Conservation (phyloP, 1,140 invertebrate species). For the Calephelis nemesis region DNA sequence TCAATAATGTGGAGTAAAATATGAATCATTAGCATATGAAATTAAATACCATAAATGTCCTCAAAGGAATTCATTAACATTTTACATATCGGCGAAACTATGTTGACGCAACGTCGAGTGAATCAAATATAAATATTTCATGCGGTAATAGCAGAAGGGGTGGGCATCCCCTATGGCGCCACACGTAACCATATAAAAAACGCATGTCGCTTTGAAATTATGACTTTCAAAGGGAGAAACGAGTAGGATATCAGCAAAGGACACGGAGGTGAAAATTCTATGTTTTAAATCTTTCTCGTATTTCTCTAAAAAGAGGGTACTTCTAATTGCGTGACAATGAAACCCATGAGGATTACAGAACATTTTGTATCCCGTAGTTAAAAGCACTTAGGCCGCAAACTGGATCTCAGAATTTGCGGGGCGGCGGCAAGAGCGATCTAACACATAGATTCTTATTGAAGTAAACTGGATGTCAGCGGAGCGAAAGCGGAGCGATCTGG, state of each 20-base stretch:
- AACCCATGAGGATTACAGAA: no score
- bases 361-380: no score
- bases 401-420: no score
- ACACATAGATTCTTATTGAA: no score
- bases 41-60: conserved; percentile 2
- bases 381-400: no score
- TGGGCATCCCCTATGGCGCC: conserved; percentile 55
- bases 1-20: neutral
- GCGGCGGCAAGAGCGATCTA: no score
- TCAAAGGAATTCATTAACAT: conserved; percentile 4
- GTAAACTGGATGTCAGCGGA: no score
- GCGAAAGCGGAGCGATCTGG: no score
- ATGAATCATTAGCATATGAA: conserved; percentile 10
- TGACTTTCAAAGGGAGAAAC: conserved; percentile 57
- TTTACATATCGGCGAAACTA: conserved; percentile 9
- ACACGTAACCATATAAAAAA: conserved; percentile 65
- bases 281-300: neutral
- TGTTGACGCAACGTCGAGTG: conserved; percentile 29
- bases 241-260: conserved; percentile 46
- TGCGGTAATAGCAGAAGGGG: conserved; percentile 49
- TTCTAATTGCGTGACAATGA: no score
- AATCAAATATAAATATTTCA: conserved; percentile 61
- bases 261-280: conserved; percentile 26
- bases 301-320: no score
- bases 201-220: conserved; percentile 71